Base-by-base conservation (phyloP, 2,888 invertebrate species). In the Hypercompe scribonia region DNA sequence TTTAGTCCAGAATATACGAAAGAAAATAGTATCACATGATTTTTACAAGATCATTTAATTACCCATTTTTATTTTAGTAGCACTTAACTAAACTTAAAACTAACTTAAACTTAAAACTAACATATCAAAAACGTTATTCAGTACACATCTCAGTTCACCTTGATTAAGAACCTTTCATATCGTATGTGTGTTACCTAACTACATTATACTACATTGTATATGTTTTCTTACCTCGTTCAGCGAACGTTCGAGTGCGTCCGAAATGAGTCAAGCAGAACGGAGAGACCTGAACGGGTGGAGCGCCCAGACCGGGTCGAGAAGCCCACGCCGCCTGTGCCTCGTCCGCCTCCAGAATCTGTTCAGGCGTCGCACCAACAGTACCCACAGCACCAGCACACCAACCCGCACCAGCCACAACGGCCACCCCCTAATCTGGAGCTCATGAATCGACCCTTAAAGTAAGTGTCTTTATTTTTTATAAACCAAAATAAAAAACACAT, bases 181-280 rank as follows among this genome's bases (percentile, higher is more conserved):
- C n/a, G n/a, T n/a, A n/a, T n/a, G n/a, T n/a, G n/a, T n/a, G n/a
- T n/a, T n/a, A n/a, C n/a, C n/a, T n/a, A n/a, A n/a, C n/a, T n/a
- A n/a, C 10, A 18, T 71, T 58, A 13, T 18, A 54, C 58, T 42
- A 61, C 7, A 61, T 18, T 61, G 1, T 18, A 68, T 28, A 31
- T n/a, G 2, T 33, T 7, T 67, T 28, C 33, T 54, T 50, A 13
- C n/a, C 46, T 46, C 18, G 15, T 94, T 76, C 98, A 98, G 95
- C 99, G 99, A 91, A 98, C 98, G 93, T 98, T 99, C 95, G 99
- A 99, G 95, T 99, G 99, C 94, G 97, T 99, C 89, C 97, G 96
- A 90, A 90, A 93, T 86, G 94, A 93, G 80, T 67, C 78, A 1
- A 89, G 89, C 75, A 80, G 90, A 73, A 84, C 86, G 24, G 91